Percentiles rank a stretch among this genome's conserved stretches.
Evolutionary conservation across 2,113 vertebrate species (phyloP).

Genomic region (Heterochromis multidens): DNA sequence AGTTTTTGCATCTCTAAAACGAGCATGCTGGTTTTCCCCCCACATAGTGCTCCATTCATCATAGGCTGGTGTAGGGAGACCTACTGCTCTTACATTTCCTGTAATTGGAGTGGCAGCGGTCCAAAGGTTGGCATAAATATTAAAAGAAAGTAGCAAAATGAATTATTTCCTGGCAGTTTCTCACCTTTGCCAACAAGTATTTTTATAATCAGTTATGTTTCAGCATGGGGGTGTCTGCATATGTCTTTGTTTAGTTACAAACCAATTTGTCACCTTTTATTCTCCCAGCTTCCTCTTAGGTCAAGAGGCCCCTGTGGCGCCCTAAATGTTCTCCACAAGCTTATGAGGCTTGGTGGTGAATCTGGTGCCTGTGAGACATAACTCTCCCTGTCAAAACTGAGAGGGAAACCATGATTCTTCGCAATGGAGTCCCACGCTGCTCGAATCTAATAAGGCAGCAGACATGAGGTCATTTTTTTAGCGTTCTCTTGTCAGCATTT

Average conservation of each 20-base stretch:
- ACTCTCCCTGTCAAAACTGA: conserved; percentile 64
- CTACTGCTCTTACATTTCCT: conserved; percentile 84
- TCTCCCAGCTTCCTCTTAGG: conserved; percentile 55
- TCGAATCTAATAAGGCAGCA: conserved; percentile 21
- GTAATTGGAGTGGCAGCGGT: conserved; percentile 84
- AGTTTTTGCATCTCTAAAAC: conserved; percentile 84
- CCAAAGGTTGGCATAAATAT: conserved; percentile 86
- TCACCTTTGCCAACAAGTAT: conserved; percentile 72
- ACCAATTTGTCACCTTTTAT: conserved; percentile 65
- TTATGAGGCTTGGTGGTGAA: conserved; percentile 57
- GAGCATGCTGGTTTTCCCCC: conserved; percentile 78
- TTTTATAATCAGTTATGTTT: conserved; percentile 74
- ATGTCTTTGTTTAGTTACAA: conserved; percentile 57
- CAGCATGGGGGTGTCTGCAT: conserved; percentile 15
- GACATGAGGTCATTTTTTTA: conserved; percentile 30
- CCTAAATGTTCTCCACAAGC: conserved; percentile 58
- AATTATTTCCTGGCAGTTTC: conserved; percentile 87
- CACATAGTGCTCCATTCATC: conserved; percentile 98
- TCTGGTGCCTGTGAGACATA: conserved; percentile 62
- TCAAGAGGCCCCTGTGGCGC: conserved; percentile 60
- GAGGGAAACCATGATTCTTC: conserved; percentile 51
- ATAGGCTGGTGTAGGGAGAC: conserved; percentile 82
- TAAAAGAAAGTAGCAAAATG: conserved; percentile 66
- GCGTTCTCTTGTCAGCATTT: conserved; percentile 20
- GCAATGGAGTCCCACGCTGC: conserved; percentile 28